phyloP scores from a whole-genome alignment of 2,888 invertebrate species.

The Chirona hameri region DNA sequence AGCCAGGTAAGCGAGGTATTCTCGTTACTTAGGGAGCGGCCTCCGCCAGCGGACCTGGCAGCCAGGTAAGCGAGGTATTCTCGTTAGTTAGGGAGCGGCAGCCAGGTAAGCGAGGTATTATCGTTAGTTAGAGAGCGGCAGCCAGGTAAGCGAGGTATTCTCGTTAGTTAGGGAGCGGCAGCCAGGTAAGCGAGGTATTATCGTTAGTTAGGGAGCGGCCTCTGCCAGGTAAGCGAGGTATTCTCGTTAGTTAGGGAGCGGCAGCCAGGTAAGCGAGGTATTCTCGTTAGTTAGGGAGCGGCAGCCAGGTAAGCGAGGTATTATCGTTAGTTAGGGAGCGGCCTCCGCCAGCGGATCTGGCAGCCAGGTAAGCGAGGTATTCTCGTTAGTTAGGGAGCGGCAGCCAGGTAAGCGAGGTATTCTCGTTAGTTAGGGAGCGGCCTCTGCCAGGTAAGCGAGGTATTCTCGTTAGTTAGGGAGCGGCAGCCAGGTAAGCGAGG shows the following conservation, averaged over 20 bases:
- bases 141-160: constrained; percentile 35
- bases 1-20: constrained; percentile 35
- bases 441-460: constrained; percentile 9
- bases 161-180: no score
- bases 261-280: constrained; percentile 38
- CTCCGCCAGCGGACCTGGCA: constrained; percentile 41
- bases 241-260: no score
- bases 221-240: not conserved
- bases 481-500: constrained; percentile 39
- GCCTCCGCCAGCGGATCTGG: constrained; percentile 41
- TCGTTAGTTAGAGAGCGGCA: no score
- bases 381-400: no score
- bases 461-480: no score
- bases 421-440: constrained; percentile 1
- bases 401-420: constrained; percentile 37
- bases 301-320: constrained; percentile 38
- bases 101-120: constrained; percentile 35
- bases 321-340: not conserved
- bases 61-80: constrained; percentile 35
- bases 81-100: no score
- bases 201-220: constrained; percentile 24
- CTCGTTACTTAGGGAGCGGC: constrained; percentile 6
- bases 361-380: constrained; percentile 37
- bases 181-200: constrained; percentile 35
- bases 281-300: no score